Evolutionary conservation across 2,797 vertebrate species (phyloP), one percentile per base, ranked within the genome.

Genomic region (Scleropages formosus): DNA sequence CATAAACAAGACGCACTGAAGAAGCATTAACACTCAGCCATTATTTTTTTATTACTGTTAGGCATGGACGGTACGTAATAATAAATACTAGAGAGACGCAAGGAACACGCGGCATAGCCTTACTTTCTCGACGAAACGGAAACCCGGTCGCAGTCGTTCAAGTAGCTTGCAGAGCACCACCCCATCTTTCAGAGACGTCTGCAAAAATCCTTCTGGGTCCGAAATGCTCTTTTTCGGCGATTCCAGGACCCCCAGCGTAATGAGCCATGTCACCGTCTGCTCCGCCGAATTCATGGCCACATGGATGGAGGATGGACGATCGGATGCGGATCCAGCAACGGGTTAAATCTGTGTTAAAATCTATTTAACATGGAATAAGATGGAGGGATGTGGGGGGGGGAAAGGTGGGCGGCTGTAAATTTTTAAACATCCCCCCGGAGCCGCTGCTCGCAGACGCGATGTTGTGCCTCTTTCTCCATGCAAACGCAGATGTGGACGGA

Each of bases 221-320:
- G 93, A 93, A 82, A 98, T 91, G 83, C 90, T 96, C 78, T 98
- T 98, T 90, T 98, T 98, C 81, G 96, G 96, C 61, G 96, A 97
- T 78, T 98, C 95, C 86, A 98, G 88, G 83, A 98, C 96, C 78
- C 96, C 96, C 77, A 98, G 87, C 44, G 96, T 92, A 20, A 98
- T 98, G 73, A 98, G 95, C 96, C 96, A 98, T 78, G 96, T 98
- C 78, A 98, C 96, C 82, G 96, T 98, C 88, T 97, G 96, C 80
- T 98, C 96, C 1, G 95, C 95, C 1, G 95, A 95, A 93, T 94
- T 98, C 96, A 93, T 93, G 75, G 56, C 82, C 67, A 75, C 80
- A 65, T 67, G 66, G 65, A 66, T 69, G 60, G n/a, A n/a, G n/a
- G n/a, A n/a, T n/a, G n/a, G n/a, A n/a, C n/a, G n/a, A n/a, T n/a